Evolutionary conservation across 2,113 vertebrate species (phyloP), one percentile per base, ranked within the genome.

Genomic region (Thryonomys swinderianus): DNA sequence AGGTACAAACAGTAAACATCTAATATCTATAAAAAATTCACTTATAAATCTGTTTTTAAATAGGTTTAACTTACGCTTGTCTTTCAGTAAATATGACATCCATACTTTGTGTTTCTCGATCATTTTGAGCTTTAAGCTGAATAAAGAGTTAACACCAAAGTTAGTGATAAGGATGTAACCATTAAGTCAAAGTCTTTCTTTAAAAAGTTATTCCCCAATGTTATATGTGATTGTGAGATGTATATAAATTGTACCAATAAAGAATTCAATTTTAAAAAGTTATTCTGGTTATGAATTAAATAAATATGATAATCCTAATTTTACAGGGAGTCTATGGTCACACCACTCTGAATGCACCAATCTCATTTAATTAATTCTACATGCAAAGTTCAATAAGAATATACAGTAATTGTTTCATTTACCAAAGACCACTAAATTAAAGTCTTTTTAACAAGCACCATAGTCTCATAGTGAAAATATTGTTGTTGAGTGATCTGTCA

Each of bases 81-180:
- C 99, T 99, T 97, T 99, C 99, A 17, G 99, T 99, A 98, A 99
- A 99, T 98, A 99, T 99, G 93, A 98, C 97, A 96, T 99, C 99
- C 85, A 99, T 99, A 73, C 98, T 98, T 86, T 99, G 98, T 80
- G 99, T 97, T 5, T 99, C 99, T 81, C 97, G 98, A 98, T 99
- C 99, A 97, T 99, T 99, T 96, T 99, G 99, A 66, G 98, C 98
- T 98, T 99, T 99, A 90, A 99, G 96, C 99, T 99, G 95, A 55
- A 94, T 76, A 89, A 97, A 96, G 5, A 91, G 18, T 92, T 94
- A 97, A 96, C 85, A 95, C 0, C 86, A 7, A 92, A 84, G 71
- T 96, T 96, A 96, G 42, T 88, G 45, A 96, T 91, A 40, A 74
- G 95, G 85, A 88, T 86, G 80, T 25, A 95, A 88, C n/a, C 45